Base-by-base conservation (phyloP, 2,888 invertebrate genomes). In the Palloptera scutellata region DNA sequence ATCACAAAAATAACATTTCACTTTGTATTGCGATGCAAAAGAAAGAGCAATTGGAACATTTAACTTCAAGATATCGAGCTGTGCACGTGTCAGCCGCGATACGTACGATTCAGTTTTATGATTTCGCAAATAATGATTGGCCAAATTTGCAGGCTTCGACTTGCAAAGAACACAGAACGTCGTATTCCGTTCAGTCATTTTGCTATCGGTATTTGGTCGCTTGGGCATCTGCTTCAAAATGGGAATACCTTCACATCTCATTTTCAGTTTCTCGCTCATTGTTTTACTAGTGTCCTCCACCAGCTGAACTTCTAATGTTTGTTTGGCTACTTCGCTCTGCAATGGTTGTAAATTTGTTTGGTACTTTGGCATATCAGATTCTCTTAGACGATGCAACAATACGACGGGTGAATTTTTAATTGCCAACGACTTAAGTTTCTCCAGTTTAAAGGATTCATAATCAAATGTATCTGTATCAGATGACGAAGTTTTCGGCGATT, bases 51-150 rank as follows among this genome's bases (percentile, higher is more conserved):
- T 68, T n/a, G 71, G 73, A 9, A 72, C 72, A 45, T 76, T 75
- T 6, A 64, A 48, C 20, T 72, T 67, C 8, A 79, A 69, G 40
- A 72, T 64, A 6, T 72, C 69, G 6, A 78, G 58, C 54, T 73
- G 66, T 0, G 61, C 40, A 30, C 62, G 57, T 9, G 70, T 72
- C 8, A 79, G 60, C 11, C 78, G 75, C 1, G 78, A 69, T 0
- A 76, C 68, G 72, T 77, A 79, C 2, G 78, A 76, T 65, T 79
- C 78, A 1, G 73, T 72, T 71, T 76, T 76, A 52, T 79, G 78
- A 20, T 61, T 69, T 17, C 72, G 61, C 11, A 73, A 69, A 13
- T 75, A 79, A 52, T 79, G 78, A 67, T 76, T 77, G 8, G 77
- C 77, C 15, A 79, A 55, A 52, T 78, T 74, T 0, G 57, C 11